Conservation (phyloP, 2,888 invertebrate genomes). For the Chaetogeoica ovagalla region DNA sequence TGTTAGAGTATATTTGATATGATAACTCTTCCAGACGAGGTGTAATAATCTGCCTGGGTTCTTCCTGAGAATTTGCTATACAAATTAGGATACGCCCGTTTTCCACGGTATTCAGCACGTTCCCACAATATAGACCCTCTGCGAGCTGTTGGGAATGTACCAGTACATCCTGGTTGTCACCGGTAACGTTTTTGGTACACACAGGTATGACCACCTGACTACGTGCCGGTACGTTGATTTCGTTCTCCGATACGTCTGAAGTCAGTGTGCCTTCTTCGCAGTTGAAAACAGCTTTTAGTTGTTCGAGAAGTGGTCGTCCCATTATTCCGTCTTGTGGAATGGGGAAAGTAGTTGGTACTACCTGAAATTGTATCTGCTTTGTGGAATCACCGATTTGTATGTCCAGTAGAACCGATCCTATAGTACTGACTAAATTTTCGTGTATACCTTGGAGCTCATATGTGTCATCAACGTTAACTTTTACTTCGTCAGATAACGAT, state of each 20-base stretch:
- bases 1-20: neutral
- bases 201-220: slow-evolving; percentile 17
- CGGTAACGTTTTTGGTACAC: slow-evolving; percentile 7
- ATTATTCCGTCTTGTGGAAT: slow-evolving; percentile 10
- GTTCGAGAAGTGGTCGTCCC: neutral
- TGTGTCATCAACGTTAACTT: too few species aligned
- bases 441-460: too few species aligned
- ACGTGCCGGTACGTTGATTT: neutral
- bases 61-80: slow-evolving; percentile 11
- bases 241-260: neutral
- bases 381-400: neutral
- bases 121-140: neutral
- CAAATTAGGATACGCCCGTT: neutral
- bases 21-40: neutral
- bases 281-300: slow-evolving; percentile 4
- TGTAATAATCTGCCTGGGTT: neutral
- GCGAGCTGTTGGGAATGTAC: slow-evolving; percentile 4
- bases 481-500: too few species aligned
- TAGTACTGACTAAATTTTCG: neutral
- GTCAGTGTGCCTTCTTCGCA: neutral
- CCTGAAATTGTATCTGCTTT: slow-evolving; percentile 1
- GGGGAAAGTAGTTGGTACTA: neutral
- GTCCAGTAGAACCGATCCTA: slow-evolving; percentile 12
- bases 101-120: neutral
- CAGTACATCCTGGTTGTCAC: slow-evolving; percentile 16